These are phyloP conservation scores for Chloroceryle inda DNA, from an alignment of 2,797 vertebrate genomes.

Conservation along the genomic window DNA sequence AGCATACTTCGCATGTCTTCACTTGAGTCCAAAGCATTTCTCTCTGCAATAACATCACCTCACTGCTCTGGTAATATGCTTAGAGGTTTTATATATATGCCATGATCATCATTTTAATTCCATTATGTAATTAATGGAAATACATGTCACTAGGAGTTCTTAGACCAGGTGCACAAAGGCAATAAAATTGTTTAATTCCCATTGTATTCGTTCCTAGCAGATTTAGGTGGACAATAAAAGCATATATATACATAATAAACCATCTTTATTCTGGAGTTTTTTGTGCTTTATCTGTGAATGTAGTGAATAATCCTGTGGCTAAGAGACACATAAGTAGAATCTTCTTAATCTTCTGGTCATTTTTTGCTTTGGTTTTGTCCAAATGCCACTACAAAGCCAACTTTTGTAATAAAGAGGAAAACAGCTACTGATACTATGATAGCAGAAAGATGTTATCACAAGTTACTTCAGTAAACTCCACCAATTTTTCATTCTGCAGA, in stretches of 20 bases:
- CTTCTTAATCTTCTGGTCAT: not conserved
- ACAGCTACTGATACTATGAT: not conserved
- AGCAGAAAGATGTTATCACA: not conserved
- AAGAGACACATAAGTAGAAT: not conserved
- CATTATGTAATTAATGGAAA: not conserved
- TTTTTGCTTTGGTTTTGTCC: not conserved
- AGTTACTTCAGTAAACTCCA: not conserved
- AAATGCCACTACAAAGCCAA: not conserved
- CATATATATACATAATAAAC: not conserved
- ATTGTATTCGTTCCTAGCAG: not conserved
- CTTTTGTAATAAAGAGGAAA: not conserved
- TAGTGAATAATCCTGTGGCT: not conserved
- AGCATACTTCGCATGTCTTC: not conserved
- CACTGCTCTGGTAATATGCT: not conserved
- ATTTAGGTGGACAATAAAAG: not conserved
- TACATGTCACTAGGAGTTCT: not conserved
- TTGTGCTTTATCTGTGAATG: fast-evolving
- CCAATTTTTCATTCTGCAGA: not conserved
- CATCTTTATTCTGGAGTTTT: not conserved
- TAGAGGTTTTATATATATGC: not conserved
- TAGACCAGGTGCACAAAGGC: not conserved
- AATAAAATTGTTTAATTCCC: not conserved
- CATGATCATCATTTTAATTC: not conserved
- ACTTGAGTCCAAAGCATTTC: not conserved
- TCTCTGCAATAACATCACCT: not conserved